Evolutionary conservation across 64 coral and sea anemone species (phyloP), one percentile per base, ranked within the genome.

Genomic region (Dendronephthya gigantea): DNA sequence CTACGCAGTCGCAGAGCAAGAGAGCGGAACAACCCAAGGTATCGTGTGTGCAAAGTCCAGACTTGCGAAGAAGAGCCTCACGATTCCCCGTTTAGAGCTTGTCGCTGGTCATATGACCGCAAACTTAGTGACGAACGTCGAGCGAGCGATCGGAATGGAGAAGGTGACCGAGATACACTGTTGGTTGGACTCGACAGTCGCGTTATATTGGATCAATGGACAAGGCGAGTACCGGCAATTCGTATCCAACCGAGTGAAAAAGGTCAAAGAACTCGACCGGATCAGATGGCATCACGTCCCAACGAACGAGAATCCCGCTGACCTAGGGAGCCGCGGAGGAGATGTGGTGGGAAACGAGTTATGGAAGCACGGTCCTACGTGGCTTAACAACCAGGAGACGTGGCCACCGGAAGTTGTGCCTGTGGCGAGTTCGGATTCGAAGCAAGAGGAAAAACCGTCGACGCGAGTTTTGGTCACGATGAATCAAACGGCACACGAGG

Each of bases 351-450:
- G 40, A 11, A 8, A 0, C 2, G 41, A 5, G 10, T 48, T 66
- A 35, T 66, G 35, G 31, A 39, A 56, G 49, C 23, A 86, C 19
- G 84, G 84, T 36, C 84, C 84, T 12, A 16, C 59, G 31, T 69
- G 50, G 84, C 56, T 86, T 15, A 30, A 12, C 35, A 31, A 86
- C 36, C 49, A 16, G 9, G 30, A 0, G 1, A 32, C 2, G 2
- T 85, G 84, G 48, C 84, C 84, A 5, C 84, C 84, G 17, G 56
- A 62, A n/a, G 11, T 36, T 14, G 51, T 58, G n/a, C 49, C 83
- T 0, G 56, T 34, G 31, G 49, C 45, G 47, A 85, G 48, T 50
- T 7, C 23, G 17, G 49, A 29, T 16, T 19, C 48, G 0, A 51
- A 56, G 6, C 3, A 1, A 0, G 84, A 85, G 27, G 45, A 47